A percentile compares a stretch with the other conserved stretches of the same genome.
Evolutionary conservation across 2,113 vertebrate genomes (phyloP).

Genomic region (Sturnus vulgaris): DNA sequence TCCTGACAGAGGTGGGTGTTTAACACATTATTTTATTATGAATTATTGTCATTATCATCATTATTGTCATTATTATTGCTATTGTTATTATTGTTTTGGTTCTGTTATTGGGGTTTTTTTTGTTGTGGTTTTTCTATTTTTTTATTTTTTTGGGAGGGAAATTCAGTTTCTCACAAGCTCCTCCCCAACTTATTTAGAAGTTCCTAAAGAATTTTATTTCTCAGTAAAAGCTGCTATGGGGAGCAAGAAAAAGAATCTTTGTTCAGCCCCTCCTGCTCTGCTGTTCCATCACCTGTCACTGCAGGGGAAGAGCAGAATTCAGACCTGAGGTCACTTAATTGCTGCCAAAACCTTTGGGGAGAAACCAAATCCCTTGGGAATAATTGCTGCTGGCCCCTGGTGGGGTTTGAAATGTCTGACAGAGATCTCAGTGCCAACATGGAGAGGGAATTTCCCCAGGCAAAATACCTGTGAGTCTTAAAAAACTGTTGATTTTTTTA

Average conservation of each 20-base stretch:
- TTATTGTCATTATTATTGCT: too few species aligned
- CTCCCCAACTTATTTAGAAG: too few species aligned
- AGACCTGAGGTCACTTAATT: background rate
- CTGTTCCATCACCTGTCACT: background rate
- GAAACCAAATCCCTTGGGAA: slow-evolving; percentile 64
- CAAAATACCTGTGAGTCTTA: slow-evolving; percentile 76
- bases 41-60: background rate
- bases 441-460: slow-evolving; percentile 71
- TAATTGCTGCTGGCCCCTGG: background rate
- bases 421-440: background rate
- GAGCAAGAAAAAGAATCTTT: background rate
- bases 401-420: background rate
- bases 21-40: rapidly evolving
- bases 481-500: background rate
- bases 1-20: background rate
- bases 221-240: too few species aligned
- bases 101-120: too few species aligned
- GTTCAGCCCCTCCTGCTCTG: background rate
- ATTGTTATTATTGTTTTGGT: too few species aligned
- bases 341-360: background rate
- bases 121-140: too few species aligned
- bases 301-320: background rate
- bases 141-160: too few species aligned
- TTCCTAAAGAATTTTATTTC: too few species aligned
- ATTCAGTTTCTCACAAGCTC: too few species aligned